Evolutionary conservation across 2,888 invertebrate genomes (phyloP).

Genomic region (Euspilapteryx auroguttella): DNA sequence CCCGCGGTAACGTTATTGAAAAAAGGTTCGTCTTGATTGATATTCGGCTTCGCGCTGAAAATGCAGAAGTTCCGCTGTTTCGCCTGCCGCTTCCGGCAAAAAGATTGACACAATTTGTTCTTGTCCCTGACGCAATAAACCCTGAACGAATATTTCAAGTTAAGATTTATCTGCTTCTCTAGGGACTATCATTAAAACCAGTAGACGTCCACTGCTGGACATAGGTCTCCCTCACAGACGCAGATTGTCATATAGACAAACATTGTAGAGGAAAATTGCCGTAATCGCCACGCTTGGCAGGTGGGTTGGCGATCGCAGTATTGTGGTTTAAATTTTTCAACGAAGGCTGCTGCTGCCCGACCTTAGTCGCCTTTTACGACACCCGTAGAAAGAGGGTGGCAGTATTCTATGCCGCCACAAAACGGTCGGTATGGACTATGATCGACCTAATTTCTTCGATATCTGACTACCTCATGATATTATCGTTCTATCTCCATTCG

Average conservation of each 20-base stretch:
- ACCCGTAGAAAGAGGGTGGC: too few species aligned
- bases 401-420: too few species aligned
- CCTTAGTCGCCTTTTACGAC: too few species aligned
- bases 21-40: slow-evolving; percentile 55
- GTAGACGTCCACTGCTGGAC: background rate
- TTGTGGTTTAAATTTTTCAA: too few species aligned
- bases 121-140: slow-evolving; percentile 54
- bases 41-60: slow-evolving; percentile 53
- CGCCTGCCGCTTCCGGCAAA: slow-evolving; percentile 37
- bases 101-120: slow-evolving; percentile 58
- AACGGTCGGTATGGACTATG: slow-evolving; percentile 22
- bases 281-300: too few species aligned
- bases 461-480: too few species aligned
- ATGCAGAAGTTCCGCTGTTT: slow-evolving; percentile 42
- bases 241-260: too few species aligned
- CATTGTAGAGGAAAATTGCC: too few species aligned
- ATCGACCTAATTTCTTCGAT: slow-evolving; percentile 41
- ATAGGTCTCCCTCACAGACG: too few species aligned
- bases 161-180: background rate
- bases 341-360: too few species aligned
- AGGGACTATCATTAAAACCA: background rate
- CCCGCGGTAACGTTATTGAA: slow-evolving; percentile 49
- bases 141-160: slow-evolving; percentile 34
- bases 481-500: too few species aligned
- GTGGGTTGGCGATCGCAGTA: too few species aligned